A percentile compares a stretch with the other conserved stretches of the same genome.
These are phyloP conservation scores for Chaetodon trifascialis DNA, from an alignment of 2,113 vertebrate genomes.

Conservation along the genomic window DNA sequence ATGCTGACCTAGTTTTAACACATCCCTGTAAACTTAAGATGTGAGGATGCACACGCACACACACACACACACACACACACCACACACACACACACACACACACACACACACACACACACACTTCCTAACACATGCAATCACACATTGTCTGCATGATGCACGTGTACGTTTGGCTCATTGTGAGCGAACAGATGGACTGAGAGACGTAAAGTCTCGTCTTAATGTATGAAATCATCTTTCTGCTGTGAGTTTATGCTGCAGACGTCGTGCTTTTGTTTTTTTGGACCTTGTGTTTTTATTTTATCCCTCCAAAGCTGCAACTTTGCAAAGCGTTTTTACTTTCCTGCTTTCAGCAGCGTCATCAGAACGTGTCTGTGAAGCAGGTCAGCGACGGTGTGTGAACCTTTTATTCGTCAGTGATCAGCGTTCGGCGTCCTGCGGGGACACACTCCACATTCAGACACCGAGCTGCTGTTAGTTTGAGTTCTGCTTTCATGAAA, in stretches of 20 bases:
- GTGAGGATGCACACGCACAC: neutral
- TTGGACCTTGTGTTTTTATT: neutral
- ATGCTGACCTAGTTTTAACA: slow-evolving; percentile 62
- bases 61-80: neutral
- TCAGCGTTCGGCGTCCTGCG: neutral
- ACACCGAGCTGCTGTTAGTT: neutral
- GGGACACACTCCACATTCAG: too few species aligned
- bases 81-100: neutral
- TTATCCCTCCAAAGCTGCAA: neutral
- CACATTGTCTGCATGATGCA: neutral
- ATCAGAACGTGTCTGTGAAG: neutral
- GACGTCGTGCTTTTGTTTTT: too few species aligned
- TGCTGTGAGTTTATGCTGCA: too few species aligned
- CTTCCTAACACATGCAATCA: neutral
- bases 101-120: neutral
- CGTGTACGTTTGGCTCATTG: too few species aligned
- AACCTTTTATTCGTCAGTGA: neutral
- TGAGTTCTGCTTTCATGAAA: neutral
- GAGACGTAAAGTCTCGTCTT: too few species aligned
- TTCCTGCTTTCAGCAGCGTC: neutral
- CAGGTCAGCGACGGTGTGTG: too few species aligned
- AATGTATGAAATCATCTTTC: neutral
- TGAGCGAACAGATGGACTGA: neutral
- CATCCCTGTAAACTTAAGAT: slow-evolving; percentile 26
- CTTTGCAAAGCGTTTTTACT: neutral